Evolutionary conservation across 2,888 invertebrate genomes (phyloP), one percentile per base, ranked within the genome.

Genomic region (Harpagoxenus sublaevis): DNA sequence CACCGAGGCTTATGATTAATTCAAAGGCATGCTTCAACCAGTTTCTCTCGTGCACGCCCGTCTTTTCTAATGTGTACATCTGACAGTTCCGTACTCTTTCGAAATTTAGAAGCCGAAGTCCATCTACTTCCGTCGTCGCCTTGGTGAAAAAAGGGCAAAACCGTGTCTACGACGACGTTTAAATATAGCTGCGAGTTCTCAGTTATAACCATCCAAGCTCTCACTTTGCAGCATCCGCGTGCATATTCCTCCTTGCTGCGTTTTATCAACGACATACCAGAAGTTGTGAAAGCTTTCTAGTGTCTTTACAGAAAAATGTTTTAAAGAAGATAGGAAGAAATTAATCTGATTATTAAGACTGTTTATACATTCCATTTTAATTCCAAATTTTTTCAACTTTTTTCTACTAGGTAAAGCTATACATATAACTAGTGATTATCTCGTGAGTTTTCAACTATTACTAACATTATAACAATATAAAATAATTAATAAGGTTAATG

Each of bases 181-280:
- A 93, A 93, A 93, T 93, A 93, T 93, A 93, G 90, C 90, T 86
- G 84, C 87, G 89, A 89, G 90, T 88, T 91, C 90, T 91, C 88
- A 57, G 57, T 71, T 71, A 57, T 71, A 79, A 55, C 23, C 88
- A 90, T 90, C 88, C 91, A 88, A 87, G 88, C 84, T 89, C 87
- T 86, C 81, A 70, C 35, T 60, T 73, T 86, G 84, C 84, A 87
- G 84, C 74, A 87, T 86, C 75, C 83, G 66, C 83, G 63, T 83
- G 84, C 74, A 63, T 85, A 87, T 87, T 87, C 85, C 62, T 84
- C 71, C 65, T 82, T 84, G 66, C 63, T 51, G 60, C 53, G 4
- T 63, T 74, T 42, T 31, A 65, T 79, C 71, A 79, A 79, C 31
- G 78, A 79, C 45, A 57, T 35, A 2, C 63, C 31, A 71, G 55